A percentile compares a stretch with the other conserved stretches of the same genome.
phyloP scores from a whole-genome alignment of 2,797 vertebrate species.

The Betta splendens region DNA sequence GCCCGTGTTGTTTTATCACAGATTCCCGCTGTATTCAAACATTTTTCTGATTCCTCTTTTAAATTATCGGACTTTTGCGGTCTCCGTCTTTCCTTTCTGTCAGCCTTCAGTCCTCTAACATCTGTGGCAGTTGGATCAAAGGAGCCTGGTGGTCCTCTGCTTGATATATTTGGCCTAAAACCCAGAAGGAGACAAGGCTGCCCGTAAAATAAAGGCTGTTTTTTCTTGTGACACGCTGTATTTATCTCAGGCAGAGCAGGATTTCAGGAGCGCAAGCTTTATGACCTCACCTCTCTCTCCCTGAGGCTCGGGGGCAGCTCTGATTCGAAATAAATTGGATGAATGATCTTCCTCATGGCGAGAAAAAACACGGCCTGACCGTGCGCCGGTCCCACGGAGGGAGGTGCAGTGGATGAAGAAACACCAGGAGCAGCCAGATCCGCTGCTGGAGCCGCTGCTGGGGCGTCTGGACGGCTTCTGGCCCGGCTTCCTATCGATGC shows the following conservation, averaged over 20 bases:
- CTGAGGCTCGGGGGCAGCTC: conserved; percentile 38
- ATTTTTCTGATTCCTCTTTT: conserved; percentile 3
- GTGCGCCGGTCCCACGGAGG: conserved; percentile 19
- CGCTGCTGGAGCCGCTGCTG: conserved; percentile 39
- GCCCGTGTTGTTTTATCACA: too few relatives aligned
- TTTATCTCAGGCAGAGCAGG: conserved; percentile 63
- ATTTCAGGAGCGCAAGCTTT: conserved; percentile 41
- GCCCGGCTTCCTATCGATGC: conserved; percentile 47
- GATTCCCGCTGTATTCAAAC: neutral
- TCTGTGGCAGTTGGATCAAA: conserved; percentile 32
- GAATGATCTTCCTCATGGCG: conserved; percentile 52
- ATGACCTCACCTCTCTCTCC: conserved; percentile 65
- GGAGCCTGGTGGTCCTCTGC: conserved; percentile 15
- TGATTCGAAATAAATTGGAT: conserved; percentile 71
- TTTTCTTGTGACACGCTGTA: conserved; percentile 40
- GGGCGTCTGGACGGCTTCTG: conserved; percentile 52
- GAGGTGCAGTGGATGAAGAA: conserved; percentile 35
- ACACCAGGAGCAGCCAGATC: conserved; percentile 63
- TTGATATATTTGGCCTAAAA: conserved; percentile 42
- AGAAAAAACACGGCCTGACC: conserved; percentile 31
- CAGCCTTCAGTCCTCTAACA: conserved; percentile 2
- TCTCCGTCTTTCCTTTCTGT: conserved; percentile 1
- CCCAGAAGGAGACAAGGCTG: conserved; percentile 22
- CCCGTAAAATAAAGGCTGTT: conserved; percentile 43
- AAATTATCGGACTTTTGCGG: neutral